Evolutionary conservation across 2,113 vertebrate genomes (phyloP), one percentile per base, ranked within the genome.

Genomic region (Marmota flaviventris): DNA sequence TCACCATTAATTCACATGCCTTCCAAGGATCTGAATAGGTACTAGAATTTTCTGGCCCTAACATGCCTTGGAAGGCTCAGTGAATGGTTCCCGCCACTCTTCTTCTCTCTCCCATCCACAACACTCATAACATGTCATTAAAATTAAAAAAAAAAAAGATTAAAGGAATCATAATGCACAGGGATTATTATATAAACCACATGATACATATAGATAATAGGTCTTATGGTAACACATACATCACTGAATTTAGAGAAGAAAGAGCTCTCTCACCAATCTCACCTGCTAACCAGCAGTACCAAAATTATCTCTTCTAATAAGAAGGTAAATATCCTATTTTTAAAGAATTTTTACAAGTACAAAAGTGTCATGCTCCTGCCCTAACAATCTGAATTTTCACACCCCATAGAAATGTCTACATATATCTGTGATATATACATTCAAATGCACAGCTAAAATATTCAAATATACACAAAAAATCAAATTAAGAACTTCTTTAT

Each of bases 371-470:
- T 89, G 87, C 86, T 95, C 63, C 94, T 63, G 97, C 76, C 70
- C 69, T 88, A 91, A 94, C 79, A 78, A 95, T 97, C 91, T 96
- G 85, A 94, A 84, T 88, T 95, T 98, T 98, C 92, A 98, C 96
- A 97, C 87, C 61, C 72, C 92, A 61, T 76, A 73, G 87, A 91
- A 92, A 89, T 97, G 6, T 95, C 87, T 97, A 82, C 96, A 78
- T 93, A 72, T 95, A 97, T 98, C 79, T 85, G 48, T 97, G 89
- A 92, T 88, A 45, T 88, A 91, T 92, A 85, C 97, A 97, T 97
- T 97, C 95, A 97, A 69, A 95, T 97, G 92, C 94, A 97, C 77
- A 97, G 97, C 96, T 97, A 97, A 97, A 95, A 92, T 97, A 97
- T 97, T 98, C 97, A 95, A 81, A 92, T 97, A 90, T 72, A 90